phyloP scores from a whole-genome alignment of 2,797 vertebrate species.

The Selene dorsalis region DNA sequence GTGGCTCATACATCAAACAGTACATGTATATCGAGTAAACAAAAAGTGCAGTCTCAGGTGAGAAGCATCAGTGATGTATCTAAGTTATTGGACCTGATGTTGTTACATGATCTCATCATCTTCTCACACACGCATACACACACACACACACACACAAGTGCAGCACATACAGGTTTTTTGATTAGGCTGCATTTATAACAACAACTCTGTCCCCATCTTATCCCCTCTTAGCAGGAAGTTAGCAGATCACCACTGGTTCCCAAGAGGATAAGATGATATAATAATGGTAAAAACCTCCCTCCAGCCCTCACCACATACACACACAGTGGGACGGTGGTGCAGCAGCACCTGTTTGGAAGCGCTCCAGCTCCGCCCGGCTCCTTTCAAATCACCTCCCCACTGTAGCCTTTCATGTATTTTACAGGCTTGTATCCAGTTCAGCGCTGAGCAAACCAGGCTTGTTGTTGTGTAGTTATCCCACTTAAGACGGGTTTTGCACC shows the following conservation, averaged over 20 bases:
- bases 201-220: slow-evolving; percentile 26
- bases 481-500: slow-evolving; percentile 44
- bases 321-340: slow-evolving; percentile 12
- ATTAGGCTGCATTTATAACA: slow-evolving; percentile 47
- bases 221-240: slow-evolving; percentile 63
- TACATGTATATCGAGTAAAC: not conserved
- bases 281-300: slow-evolving; percentile 59
- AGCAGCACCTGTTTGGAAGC: slow-evolving; percentile 78
- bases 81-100: not conserved
- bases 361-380: slow-evolving; percentile 61
- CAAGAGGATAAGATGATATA: slow-evolving; percentile 72
- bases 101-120: not conserved
- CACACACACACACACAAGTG: not conserved
- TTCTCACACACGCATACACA: not conserved
- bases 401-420: slow-evolving; percentile 63
- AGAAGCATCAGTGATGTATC: not conserved
- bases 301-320: slow-evolving; percentile 2
- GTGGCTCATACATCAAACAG: slow-evolving; percentile 1
- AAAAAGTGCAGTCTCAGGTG: not conserved
- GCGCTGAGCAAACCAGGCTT: slow-evolving; percentile 31
- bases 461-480: slow-evolving; percentile 44
- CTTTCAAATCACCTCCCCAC: slow-evolving; percentile 42
- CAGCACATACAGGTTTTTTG: slow-evolving; percentile 20
- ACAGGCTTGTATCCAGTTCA: slow-evolving; percentile 56
- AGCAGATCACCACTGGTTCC: slow-evolving; percentile 63